Evolutionary conservation across 2,888 invertebrate species (phyloP).

Genomic region (Andrena bucephala): DNA sequence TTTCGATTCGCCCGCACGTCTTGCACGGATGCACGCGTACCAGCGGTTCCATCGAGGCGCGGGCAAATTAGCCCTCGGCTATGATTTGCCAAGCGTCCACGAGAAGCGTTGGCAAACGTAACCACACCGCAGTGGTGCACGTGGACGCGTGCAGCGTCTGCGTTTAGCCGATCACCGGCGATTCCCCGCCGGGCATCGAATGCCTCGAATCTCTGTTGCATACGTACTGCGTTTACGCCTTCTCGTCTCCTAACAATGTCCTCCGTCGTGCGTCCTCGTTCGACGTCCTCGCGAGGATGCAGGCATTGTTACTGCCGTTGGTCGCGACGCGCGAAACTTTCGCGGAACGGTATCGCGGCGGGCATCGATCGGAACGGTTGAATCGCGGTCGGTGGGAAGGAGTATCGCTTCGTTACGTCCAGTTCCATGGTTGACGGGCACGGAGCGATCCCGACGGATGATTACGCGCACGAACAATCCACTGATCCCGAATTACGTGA

Average conservation of each 20-base stretch:
- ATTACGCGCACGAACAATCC: conserved; percentile 50
- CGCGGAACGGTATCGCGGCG: conserved; percentile 32
- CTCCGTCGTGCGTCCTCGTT: conserved; percentile 18
- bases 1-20: neutral
- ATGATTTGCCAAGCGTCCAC: too few species aligned
- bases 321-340: conserved; percentile 24
- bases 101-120: too few species aligned
- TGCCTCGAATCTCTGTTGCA: neutral
- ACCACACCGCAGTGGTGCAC: too few species aligned
- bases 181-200: neutral
- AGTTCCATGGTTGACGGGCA: conserved; percentile 48
- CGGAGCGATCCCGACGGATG: conserved; percentile 24
- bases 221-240: conserved; percentile 62
- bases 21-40: too few species aligned
- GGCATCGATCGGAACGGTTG: conserved; percentile 38
- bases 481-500: conserved; percentile 50
- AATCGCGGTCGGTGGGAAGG: conserved; percentile 41
- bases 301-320: conserved; percentile 49
- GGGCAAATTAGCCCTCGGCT: too few species aligned
- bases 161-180: too few species aligned
- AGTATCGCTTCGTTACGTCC: conserved; percentile 49
- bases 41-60: too few species aligned
- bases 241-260: conserved; percentile 24
- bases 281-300: conserved; percentile 45
- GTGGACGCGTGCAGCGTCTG: too few species aligned